Conservation (phyloP, 2,888 invertebrate species). For the Xylophagus ater region DNA sequence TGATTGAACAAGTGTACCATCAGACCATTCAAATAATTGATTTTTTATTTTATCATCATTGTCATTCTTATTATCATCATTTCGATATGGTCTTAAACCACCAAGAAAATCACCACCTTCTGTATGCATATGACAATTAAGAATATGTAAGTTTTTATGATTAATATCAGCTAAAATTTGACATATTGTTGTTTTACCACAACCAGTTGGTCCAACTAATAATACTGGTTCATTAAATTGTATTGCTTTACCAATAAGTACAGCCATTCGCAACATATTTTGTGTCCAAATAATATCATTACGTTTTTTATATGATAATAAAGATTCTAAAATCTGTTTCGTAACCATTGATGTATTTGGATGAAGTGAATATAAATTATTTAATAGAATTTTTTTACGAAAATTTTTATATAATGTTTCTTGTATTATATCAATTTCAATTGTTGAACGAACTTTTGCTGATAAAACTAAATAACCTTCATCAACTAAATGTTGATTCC, state of each 20-base stretch:
- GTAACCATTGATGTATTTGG: constrained; percentile 67
- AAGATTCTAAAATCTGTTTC: constrained; percentile 52
- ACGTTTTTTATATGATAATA: constrained; percentile 45
- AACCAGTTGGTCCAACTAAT: constrained; percentile 94
- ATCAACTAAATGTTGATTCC: constrained; percentile 94
- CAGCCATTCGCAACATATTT: constrained; percentile 73
- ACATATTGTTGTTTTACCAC: constrained; percentile 94
- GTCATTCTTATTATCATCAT: constrained; percentile 40
- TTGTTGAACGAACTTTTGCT: constrained; percentile 74
- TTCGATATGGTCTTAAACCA: constrained; percentile 78
- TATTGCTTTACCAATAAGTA: constrained; percentile 71
- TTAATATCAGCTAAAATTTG: constrained; percentile 70
- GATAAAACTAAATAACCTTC: constrained; percentile 92
- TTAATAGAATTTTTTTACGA: constrained; percentile 58
- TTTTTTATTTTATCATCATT: constrained; percentile 24
- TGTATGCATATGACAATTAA: constrained; percentile 98
- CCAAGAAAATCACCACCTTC: constrained; percentile 98
- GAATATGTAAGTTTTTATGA: constrained; percentile 55
- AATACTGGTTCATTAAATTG: constrained; percentile 89
- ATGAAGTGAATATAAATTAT: constrained; percentile 58
- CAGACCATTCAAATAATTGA: constrained; percentile 91
- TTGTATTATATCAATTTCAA: constrained; percentile 73
- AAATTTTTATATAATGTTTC: constrained; percentile 69
- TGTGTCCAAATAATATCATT: constrained; percentile 89
- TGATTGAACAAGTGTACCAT: constrained; percentile 86